Percentiles rank a stretch among this genome's conserved stretches.
Conservation (phyloP, 2,888 invertebrate genomes). For the Acanthopleura granulata region DNA sequence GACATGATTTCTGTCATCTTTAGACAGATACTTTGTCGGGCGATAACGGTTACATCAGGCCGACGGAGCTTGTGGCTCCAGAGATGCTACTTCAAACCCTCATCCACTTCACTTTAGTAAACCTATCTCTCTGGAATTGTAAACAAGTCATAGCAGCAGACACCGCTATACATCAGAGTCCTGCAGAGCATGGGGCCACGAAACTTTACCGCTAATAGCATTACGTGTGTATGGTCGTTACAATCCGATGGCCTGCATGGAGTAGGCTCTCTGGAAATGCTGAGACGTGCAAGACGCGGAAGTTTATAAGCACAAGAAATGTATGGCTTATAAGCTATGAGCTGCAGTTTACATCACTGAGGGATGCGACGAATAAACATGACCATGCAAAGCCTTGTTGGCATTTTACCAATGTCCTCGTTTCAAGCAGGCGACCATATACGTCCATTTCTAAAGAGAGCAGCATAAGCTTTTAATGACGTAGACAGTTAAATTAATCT, state of each 20-base stretch:
- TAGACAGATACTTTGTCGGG: not conserved
- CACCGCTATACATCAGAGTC: not conserved
- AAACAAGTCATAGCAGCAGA: constrained; percentile 13
- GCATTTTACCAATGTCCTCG: too few relatives aligned
- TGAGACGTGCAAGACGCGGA: too few relatives aligned
- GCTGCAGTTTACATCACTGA: too few relatives aligned
- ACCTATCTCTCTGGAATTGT: not conserved
- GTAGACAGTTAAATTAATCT: too few relatives aligned
- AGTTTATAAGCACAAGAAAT: too few relatives aligned
- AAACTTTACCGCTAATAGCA: not conserved
- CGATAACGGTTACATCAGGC: not conserved
- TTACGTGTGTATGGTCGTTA: not conserved
- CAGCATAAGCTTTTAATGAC: too few relatives aligned
- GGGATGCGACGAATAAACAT: too few relatives aligned
- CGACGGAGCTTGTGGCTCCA: constrained; percentile 1
- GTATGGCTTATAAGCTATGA: too few relatives aligned
- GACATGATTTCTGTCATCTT: not conserved
- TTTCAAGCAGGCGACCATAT: too few relatives aligned
- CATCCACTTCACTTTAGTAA: constrained; percentile 13
- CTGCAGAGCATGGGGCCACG: not conserved
- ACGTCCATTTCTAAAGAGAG: too few relatives aligned
- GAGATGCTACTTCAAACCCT: constrained; percentile 14
- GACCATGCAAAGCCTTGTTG: too few relatives aligned
- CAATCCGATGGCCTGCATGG: not conserved
- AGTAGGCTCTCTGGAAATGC: too few relatives aligned